phyloP scores from a whole-genome alignment of 2,113 vertebrate genomes.

The Oreocharis arfaki region DNA sequence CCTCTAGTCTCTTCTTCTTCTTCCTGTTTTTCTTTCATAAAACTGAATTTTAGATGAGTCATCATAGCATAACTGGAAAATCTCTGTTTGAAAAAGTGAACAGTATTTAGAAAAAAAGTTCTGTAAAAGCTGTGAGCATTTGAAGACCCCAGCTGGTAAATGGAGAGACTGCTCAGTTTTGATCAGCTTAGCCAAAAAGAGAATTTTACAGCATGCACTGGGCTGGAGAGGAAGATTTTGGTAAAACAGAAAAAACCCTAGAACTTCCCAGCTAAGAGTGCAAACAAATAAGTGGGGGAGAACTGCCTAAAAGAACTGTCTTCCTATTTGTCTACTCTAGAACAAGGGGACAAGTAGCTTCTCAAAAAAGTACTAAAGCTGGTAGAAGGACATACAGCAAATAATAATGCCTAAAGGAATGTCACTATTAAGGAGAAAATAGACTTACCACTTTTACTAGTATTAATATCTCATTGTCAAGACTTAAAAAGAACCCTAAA shows the following conservation, averaged over 20 bases:
- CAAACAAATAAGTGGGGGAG: not conserved
- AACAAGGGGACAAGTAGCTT: not conserved
- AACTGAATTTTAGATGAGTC: not conserved
- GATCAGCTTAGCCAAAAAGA: not conserved
- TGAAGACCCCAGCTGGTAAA: not conserved
- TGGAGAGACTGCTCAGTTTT: not conserved
- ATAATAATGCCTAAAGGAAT: not conserved
- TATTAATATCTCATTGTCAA: not conserved
- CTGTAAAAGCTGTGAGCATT: not conserved
- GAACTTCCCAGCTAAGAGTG: not conserved
- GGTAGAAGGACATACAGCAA: not conserved
- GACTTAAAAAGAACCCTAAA: not conserved
- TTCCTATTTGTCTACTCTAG: not conserved
- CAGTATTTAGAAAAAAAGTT: not conserved
- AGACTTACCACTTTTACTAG: not conserved
- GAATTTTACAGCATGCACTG: not conserved
- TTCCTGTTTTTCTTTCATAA: not conserved
- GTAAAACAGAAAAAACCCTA: not conserved
- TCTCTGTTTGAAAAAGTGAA: not conserved
- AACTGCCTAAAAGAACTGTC: not conserved
- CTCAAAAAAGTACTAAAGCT: not conserved
- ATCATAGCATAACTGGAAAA: not conserved
- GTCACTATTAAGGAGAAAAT: not conserved
- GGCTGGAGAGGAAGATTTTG: not conserved
- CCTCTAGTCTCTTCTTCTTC: not conserved